A percentile compares a stretch with the other conserved stretches of the same genome.
Conservation (phyloP, 2,113 vertebrate genomes). For the Pseudorhombus dupliciocellatus region DNA sequence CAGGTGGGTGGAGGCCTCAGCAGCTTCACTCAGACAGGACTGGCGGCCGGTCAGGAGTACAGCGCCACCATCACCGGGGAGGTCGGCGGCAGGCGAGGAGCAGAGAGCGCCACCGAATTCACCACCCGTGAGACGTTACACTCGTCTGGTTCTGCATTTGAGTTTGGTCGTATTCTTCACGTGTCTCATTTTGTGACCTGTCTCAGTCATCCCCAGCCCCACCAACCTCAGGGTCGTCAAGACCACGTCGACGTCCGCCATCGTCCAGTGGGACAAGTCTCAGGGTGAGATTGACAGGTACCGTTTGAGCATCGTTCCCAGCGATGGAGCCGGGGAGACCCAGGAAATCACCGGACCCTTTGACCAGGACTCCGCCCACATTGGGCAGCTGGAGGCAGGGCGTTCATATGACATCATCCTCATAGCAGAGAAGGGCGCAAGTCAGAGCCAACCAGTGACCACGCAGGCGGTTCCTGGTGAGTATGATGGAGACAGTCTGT, state of each 20-base stretch:
- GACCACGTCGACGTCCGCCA: constrained; percentile 69
- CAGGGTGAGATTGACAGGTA: constrained; percentile 79
- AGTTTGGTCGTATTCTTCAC: too few relatives aligned
- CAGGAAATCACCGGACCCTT: constrained; percentile 67
- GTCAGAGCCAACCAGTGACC: constrained; percentile 69
- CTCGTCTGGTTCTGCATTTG: too few relatives aligned
- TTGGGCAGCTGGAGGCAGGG: constrained; percentile 73
- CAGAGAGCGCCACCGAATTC: constrained; percentile 63
- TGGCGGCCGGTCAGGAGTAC: constrained; percentile 81
- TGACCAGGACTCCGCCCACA: constrained; percentile 69
- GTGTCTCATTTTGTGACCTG: not conserved
- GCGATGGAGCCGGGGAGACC: constrained; percentile 48
- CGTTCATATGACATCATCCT: constrained; percentile 76
- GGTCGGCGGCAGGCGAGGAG: constrained; percentile 61
- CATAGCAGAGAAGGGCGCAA: constrained; percentile 70
- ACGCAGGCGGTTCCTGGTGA: constrained; percentile 79
- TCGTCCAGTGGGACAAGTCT: constrained; percentile 81
- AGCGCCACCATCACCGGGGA: constrained; percentile 73
- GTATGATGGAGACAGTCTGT: too few relatives aligned
- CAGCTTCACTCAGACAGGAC: constrained; percentile 76
- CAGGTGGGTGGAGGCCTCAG: constrained; percentile 67
- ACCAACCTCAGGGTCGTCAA: constrained; percentile 77
- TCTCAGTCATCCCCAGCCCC: constrained; percentile 77
- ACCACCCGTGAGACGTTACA: constrained; percentile 73
- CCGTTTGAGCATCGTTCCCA: constrained; percentile 63